Base-by-base conservation (phyloP, 2,888 invertebrate species). In the Apamea anceps region DNA sequence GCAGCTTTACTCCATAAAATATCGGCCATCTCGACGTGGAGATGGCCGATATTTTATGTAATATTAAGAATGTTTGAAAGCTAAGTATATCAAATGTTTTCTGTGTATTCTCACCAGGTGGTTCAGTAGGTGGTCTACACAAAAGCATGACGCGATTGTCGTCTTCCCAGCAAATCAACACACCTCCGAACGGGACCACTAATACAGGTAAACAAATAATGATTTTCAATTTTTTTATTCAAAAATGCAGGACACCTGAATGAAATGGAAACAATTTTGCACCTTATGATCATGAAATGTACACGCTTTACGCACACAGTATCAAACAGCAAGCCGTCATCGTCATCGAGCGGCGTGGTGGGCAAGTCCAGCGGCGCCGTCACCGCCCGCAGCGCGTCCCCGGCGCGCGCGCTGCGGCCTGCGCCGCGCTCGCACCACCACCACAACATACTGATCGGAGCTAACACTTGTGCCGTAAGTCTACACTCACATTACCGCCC, bases 81-180 rank as follows among this genome's bases (percentile, higher is more conserved):
- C 18, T 1, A 57, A 57, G 10, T 25, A 57, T 57, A 25, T 25
- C 25, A 25, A 8, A 54, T 10, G 3, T 25, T 1, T 45, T 42
- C 6, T 54, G 10, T 32, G 12, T 60, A 18, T 37, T 2, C 5
- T 66, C 21, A 21, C 6, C 91, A 97, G 97, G 97, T 67, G 98
- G 98, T 28, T 98, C 98, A 0, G 98, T 98, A 25, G 98, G 98
- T 15, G 98, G 98, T 1, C 96, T 98, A 8, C 98, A 98, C 93
- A 98, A 98, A 93, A 98, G 98, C 93, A 98, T 98, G 98, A 98
- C 98, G 15, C 97, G 98, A 63, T 93, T 98, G 82, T 98, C 98
- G 82, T 98, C 98, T 25, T 98, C 98, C 65, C 98, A 98, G 92
- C 98, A 98, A 93, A 98, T 98, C 88, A 98, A 98, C 92, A 90